These are phyloP conservation scores for Agriopis marginaria DNA, from an alignment of 2,888 invertebrate species.

Conservation along the genomic window DNA sequence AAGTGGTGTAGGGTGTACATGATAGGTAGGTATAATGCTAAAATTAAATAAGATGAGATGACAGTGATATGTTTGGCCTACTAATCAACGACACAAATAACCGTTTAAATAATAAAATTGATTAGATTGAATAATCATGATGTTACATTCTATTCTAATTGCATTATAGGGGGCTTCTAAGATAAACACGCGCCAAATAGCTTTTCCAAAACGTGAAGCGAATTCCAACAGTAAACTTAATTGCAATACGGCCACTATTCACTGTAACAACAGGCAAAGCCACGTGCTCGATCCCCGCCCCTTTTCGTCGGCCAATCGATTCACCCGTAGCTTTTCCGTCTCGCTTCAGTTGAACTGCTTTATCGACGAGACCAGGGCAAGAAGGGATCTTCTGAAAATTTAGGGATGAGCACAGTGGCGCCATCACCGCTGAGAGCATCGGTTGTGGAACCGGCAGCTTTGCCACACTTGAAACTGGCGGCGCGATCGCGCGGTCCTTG, in stretches of 20 bases:
- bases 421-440: constrained; percentile 58
- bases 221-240: constrained; percentile 65
- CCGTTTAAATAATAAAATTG: neutral
- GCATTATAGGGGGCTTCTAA: constrained; percentile 39
- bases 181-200: constrained; percentile 57
- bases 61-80: neutral
- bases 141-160: constrained; percentile 28
- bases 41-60: neutral
- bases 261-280: constrained; percentile 64
- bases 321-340: constrained; percentile 67
- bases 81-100: no score
- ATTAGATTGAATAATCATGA: constrained; percentile 2
- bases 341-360: constrained; percentile 71
- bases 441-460: constrained; percentile 46
- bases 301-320: constrained; percentile 81
- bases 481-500: constrained; percentile 64
- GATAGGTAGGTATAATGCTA: neutral
- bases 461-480: constrained; percentile 64
- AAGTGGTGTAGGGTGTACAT: neutral
- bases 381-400: constrained; percentile 57
- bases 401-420: constrained; percentile 68
- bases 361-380: constrained; percentile 72
- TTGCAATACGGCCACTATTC: constrained; percentile 61
- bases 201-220: constrained; percentile 61
- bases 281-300: constrained; percentile 83